Conservation (phyloP, 2,113 vertebrate genomes). For the Sander lucioperca region DNA sequence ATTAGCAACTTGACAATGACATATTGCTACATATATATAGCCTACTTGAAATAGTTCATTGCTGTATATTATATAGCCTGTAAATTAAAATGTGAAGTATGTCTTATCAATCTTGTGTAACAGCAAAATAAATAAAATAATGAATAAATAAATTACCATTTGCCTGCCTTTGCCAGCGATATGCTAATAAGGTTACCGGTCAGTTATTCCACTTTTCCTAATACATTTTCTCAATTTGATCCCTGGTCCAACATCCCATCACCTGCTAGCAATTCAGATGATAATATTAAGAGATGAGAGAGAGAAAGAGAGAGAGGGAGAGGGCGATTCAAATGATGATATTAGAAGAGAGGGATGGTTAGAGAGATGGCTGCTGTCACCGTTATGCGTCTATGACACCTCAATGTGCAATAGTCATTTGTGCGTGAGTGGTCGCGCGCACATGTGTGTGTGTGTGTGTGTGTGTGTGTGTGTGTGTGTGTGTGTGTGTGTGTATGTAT, state of each 20-base stretch:
- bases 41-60: neutral
- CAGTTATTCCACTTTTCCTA: slow-evolving; percentile 72
- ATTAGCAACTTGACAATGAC: slow-evolving; percentile 30
- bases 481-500: slow-evolving; percentile 38
- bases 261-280: slow-evolving; percentile 77
- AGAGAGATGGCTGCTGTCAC: slow-evolving; percentile 78
- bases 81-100: slow-evolving; percentile 25
- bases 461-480: slow-evolving; percentile 38
- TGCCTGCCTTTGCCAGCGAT: slow-evolving; percentile 35
- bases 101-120: slow-evolving; percentile 37
- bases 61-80: neutral
- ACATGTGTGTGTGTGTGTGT: slow-evolving; percentile 5
- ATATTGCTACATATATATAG: slow-evolving; percentile 13
- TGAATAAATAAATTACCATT: slow-evolving; percentile 55
- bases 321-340: slow-evolving; percentile 81
- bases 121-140: slow-evolving; percentile 49
- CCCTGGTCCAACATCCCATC: slow-evolving; percentile 66
- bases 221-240: slow-evolving; percentile 75
- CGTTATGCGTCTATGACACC: slow-evolving; percentile 81
- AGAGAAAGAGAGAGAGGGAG: slow-evolving; percentile 42
- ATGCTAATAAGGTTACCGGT: slow-evolving; percentile 61
- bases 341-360: slow-evolving; percentile 78
- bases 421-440: slow-evolving; percentile 19
- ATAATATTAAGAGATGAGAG: slow-evolving; percentile 72
- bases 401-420: slow-evolving; percentile 88